These are phyloP conservation scores for Cistogaster globosa DNA, from an alignment of 2,888 invertebrate species.

Conservation along the genomic window DNA sequence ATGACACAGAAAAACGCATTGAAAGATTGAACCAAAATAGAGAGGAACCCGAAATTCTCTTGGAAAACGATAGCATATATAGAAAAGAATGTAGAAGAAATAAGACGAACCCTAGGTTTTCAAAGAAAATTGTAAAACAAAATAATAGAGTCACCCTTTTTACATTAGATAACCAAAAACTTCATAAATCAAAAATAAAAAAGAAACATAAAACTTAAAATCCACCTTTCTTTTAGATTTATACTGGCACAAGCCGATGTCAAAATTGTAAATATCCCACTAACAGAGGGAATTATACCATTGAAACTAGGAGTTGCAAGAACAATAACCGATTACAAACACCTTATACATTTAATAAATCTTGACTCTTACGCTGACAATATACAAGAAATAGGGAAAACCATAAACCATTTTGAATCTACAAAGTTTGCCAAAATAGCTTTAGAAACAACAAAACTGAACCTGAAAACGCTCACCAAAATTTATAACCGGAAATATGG, in stretches of 20 bases:
- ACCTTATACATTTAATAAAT: slow-evolving; percentile 48
- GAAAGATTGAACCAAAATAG: slow-evolving; percentile 24
- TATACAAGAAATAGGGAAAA: too few species aligned
- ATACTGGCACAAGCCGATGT: slow-evolving; percentile 41
- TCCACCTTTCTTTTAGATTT: slow-evolving; percentile 35
- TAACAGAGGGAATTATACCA: slow-evolving; percentile 28
- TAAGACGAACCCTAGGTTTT: slow-evolving; percentile 43
- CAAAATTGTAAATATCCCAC: slow-evolving; percentile 28
- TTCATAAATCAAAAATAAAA: slow-evolving; percentile 57
- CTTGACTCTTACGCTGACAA: too few species aligned
- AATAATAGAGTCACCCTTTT: slow-evolving; percentile 21
- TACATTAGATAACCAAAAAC: slow-evolving; percentile 29
- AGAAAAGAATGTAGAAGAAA: slow-evolving; percentile 45
- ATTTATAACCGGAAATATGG: slow-evolving; percentile 68
- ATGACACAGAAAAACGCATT: slow-evolving; percentile 27
- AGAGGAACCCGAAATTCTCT: slow-evolving; percentile 14
- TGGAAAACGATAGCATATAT: slow-evolving; percentile 18
- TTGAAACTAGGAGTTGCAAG: slow-evolving; percentile 36
- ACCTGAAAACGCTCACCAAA: slow-evolving; percentile 62
- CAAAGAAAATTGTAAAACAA: slow-evolving; percentile 34
- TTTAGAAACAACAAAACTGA: slow-evolving; percentile 43
- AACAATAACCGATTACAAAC: slow-evolving; percentile 41
- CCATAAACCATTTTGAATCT: slow-evolving; percentile 3
- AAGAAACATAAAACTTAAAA: slow-evolving; percentile 31
- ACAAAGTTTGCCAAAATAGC: slow-evolving; percentile 49